These are phyloP conservation scores for Hirtodrosophila histrioides DNA, from an alignment of 2,888 invertebrate species.

Conservation along the genomic window DNA sequence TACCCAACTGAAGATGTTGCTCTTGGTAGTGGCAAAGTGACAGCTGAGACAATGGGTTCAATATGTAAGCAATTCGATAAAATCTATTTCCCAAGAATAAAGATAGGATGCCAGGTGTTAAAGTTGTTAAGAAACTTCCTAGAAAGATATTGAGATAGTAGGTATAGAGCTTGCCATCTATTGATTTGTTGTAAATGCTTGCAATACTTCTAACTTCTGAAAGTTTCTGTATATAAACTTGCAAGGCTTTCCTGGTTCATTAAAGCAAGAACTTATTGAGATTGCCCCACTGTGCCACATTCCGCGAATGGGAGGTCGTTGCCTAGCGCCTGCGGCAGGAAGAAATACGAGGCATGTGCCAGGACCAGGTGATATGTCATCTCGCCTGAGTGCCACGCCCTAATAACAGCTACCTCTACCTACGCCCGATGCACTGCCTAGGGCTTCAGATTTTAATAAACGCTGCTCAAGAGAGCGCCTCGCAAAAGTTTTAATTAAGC, in stretches of 20 bases:
- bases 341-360: background rate
- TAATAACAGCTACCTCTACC: constrained; percentile 1
- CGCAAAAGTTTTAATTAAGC: constrained; percentile 75
- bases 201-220: no score
- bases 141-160: no score
- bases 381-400: constrained; percentile 36
- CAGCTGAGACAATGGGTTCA: constrained; percentile 36
- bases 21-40: constrained; percentile 13
- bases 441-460: constrained; percentile 73
- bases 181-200: no score
- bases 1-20: constrained; percentile 53
- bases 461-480: constrained; percentile 49
- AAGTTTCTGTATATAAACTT: background rate
- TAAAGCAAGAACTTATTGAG: no score
- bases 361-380: constrained; percentile 56
- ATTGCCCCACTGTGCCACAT: constrained; percentile 23
- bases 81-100: background rate
- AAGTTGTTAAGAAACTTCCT: no score
- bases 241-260: background rate
- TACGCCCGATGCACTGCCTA: constrained; percentile 33
- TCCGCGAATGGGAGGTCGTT: constrained; percentile 12
- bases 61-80: background rate
- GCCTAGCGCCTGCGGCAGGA: constrained; percentile 13
- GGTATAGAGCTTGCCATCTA: no score
- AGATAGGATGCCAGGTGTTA: no score